Conservation (phyloP, 2,797 vertebrate genomes). For the Octomys mimax region DNA sequence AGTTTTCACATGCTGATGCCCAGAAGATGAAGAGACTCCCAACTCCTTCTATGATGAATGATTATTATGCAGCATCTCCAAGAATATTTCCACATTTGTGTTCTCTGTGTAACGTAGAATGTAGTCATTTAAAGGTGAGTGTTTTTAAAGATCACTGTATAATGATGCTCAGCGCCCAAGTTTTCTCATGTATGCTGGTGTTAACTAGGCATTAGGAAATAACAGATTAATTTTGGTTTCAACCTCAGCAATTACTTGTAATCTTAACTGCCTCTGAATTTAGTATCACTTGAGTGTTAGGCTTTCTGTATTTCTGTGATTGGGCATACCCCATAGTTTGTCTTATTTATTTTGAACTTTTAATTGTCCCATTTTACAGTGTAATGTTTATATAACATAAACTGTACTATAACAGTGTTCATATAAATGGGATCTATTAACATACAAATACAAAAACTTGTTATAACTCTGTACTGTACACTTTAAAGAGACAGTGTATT, state of each 20-base stretch:
- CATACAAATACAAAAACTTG: constrained; percentile 66
- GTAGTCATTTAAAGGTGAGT: constrained; percentile 97
- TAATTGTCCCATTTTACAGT: constrained; percentile 47
- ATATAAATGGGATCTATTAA: constrained; percentile 66
- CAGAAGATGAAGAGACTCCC: constrained; percentile 91
- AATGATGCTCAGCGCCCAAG: constrained; percentile 73
- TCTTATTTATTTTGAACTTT: constrained; percentile 71
- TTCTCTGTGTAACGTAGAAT: constrained; percentile 97
- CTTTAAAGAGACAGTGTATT: constrained; percentile 60
- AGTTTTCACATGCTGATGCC: constrained; percentile 82
- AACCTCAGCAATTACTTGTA: constrained; percentile 64
- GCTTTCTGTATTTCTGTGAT: constrained; percentile 63
- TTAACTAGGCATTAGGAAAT: constrained; percentile 66
- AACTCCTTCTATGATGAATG: constrained; percentile 95
- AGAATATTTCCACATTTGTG: constrained; percentile 98
- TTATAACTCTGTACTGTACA: constrained; percentile 49
- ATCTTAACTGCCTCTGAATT: constrained; percentile 62
- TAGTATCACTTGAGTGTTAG: constrained; percentile 55
- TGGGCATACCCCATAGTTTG: constrained; percentile 14
- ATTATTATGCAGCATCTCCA: constrained; percentile 95
- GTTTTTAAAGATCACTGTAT: constrained; percentile 88
- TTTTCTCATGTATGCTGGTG: constrained; percentile 67
- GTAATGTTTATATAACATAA: constrained; percentile 61
- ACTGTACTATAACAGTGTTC: constrained; percentile 59
- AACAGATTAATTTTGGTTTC: constrained; percentile 64